A percentile compares a stretch with the other conserved stretches of the same genome.
Conservation (phyloP, 2,113 vertebrate species). For the Pterocles orientalis region DNA sequence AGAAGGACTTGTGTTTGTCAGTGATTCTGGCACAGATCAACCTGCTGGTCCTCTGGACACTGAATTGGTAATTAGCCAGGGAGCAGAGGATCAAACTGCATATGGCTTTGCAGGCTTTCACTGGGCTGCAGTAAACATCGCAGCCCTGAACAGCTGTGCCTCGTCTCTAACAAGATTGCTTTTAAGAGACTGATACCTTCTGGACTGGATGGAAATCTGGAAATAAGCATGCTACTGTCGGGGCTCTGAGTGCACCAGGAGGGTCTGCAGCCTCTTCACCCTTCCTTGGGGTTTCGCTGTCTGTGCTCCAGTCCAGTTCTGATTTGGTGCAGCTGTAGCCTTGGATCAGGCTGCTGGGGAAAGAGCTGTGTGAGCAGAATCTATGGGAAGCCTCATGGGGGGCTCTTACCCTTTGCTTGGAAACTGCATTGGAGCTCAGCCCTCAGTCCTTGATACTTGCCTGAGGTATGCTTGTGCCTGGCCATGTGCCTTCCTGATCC, state of each 20-base stretch:
- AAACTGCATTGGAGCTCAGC: background rate
- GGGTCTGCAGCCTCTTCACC: background rate
- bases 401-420: background rate
- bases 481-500: background rate
- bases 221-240: conserved; percentile 14
- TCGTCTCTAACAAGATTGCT: conserved; percentile 49
- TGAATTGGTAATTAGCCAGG: conserved; percentile 46
- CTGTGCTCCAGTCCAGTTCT: background rate
- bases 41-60: conserved; percentile 24
- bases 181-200: conserved; percentile 57
- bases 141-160: conserved; percentile 46
- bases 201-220: conserved; percentile 41
- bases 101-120: conserved; percentile 56
- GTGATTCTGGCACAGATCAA: conserved; percentile 35
- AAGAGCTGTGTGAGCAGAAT: background rate
- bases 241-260: background rate
- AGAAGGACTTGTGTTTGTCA: conserved; percentile 33
- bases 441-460: background rate
- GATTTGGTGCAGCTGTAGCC: background rate
- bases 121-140: conserved; percentile 40
- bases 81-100: conserved; percentile 53
- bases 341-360: background rate
- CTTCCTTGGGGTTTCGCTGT: background rate
- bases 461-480: background rate
- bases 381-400: background rate